Evolutionary conservation across 2,113 vertebrate genomes (phyloP).

Genomic region (Amphiprion ocellaris): DNA sequence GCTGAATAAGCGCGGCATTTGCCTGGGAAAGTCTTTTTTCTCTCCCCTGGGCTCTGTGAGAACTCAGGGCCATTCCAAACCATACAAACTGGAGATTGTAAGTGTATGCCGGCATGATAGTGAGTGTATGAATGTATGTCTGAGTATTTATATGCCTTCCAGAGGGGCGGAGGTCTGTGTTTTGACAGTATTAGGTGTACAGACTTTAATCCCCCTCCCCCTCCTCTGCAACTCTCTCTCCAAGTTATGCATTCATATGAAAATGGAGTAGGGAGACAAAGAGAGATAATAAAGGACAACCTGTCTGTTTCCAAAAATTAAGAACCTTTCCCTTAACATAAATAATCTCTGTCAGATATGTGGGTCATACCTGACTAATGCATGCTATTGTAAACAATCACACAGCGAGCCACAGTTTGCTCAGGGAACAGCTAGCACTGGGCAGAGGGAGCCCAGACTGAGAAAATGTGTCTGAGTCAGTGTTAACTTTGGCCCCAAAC

Average conservation of each 20-base stretch:
- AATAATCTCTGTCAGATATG: slow-evolving; percentile 70
- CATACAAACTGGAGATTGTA: slow-evolving; percentile 72
- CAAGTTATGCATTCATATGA: slow-evolving; percentile 58
- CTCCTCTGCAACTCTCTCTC: slow-evolving; percentile 40
- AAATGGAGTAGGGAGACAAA: slow-evolving; percentile 55
- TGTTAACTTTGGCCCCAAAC: slow-evolving; percentile 1
- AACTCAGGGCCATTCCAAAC: slow-evolving; percentile 72
- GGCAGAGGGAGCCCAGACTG: slow-evolving; percentile 14
- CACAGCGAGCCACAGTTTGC: slow-evolving; percentile 11
- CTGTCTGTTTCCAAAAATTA: slow-evolving; percentile 57
- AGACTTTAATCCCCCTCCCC: slow-evolving; percentile 61
- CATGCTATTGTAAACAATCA: slow-evolving; percentile 71
- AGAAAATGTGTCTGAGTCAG: slow-evolving; percentile 36
- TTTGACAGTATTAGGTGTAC: slow-evolving; percentile 82
- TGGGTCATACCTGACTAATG: slow-evolving; percentile 74
- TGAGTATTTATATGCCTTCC: slow-evolving; percentile 68
- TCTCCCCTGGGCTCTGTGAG: slow-evolving; percentile 63
- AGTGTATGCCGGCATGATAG: slow-evolving; percentile 46
- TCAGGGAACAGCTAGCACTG: slow-evolving; percentile 40
- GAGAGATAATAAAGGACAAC: slow-evolving; percentile 62
- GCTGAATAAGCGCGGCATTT: slow-evolving; percentile 68
- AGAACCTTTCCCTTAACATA: slow-evolving; percentile 65
- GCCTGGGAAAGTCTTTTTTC: slow-evolving; percentile 77
- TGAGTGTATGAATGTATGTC: slow-evolving; percentile 55
- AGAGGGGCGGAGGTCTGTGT: slow-evolving; percentile 74